Conservation (phyloP, 92 coral and sea anemone genomes). For the Porites lobata region DNA sequence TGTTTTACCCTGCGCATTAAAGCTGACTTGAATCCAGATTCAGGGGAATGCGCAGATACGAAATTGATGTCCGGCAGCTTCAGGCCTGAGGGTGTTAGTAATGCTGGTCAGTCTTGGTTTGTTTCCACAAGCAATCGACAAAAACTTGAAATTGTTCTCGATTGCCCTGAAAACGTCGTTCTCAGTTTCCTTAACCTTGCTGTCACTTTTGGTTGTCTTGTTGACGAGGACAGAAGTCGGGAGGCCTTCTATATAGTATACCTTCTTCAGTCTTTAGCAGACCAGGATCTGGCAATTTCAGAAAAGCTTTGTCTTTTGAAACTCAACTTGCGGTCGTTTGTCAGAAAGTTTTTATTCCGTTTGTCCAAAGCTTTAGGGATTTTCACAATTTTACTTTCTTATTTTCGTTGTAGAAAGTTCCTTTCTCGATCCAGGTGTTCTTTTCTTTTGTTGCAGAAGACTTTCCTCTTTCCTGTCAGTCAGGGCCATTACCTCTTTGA, state of each 20-base stretch:
- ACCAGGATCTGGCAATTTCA: background rate
- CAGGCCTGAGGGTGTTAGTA: background rate
- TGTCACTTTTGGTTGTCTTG: background rate
- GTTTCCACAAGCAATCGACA: background rate
- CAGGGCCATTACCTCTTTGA: background rate
- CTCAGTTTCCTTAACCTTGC: background rate
- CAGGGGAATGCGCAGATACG: background rate
- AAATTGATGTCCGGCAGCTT: background rate
- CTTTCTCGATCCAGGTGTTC: slow-evolving; percentile 4
- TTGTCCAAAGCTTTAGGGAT: background rate
- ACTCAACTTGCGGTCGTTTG: background rate
- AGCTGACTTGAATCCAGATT: background rate
- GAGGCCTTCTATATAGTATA: background rate
- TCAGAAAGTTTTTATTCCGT: background rate
- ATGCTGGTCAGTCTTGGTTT: background rate
- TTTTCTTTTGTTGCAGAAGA: slow-evolving; percentile 1
- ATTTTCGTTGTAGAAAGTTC: background rate
- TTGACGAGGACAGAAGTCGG: too few relatives aligned
- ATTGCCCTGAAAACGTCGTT: background rate
- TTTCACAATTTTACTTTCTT: background rate
- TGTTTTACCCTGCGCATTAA: slow-evolving; percentile 4
- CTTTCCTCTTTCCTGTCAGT: slow-evolving; percentile 9
- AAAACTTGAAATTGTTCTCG: slow-evolving; percentile 20
- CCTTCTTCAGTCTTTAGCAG: background rate
- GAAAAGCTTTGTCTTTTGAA: background rate